These are phyloP conservation scores for Agrochola lychnidis DNA, from an alignment of 2,888 invertebrate species.

Conservation along the genomic window DNA sequence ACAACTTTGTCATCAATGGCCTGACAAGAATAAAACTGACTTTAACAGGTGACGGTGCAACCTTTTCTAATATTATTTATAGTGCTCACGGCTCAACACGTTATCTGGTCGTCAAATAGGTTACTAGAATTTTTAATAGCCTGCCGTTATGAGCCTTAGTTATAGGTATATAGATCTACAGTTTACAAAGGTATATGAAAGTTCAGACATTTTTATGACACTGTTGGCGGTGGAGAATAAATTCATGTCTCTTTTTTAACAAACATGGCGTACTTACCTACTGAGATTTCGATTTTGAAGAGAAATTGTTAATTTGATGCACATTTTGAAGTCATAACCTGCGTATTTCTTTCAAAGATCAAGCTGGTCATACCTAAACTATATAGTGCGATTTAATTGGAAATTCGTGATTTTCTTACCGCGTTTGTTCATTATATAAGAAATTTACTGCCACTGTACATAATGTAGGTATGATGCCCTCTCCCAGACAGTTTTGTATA, in stretches of 20 bases:
- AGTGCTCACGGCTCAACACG: conserved; percentile 35
- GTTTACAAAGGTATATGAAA: neutral
- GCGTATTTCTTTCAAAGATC: too few species aligned
- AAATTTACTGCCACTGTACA: neutral
- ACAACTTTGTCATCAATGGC: neutral
- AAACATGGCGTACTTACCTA: neutral
- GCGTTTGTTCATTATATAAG: neutral
- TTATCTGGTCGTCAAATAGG: conserved; percentile 15
- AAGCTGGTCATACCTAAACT: too few species aligned
- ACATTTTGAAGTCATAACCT: too few species aligned
- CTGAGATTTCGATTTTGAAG: neutral
- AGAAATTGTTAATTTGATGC: neutral
- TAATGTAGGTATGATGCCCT: neutral
- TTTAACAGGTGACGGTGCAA: conserved; percentile 26
- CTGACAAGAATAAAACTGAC: neutral
- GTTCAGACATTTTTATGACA: neutral
- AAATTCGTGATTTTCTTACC: neutral
- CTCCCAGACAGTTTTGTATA: too few species aligned
- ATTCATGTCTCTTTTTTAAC: too few species aligned
- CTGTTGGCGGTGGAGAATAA: neutral
- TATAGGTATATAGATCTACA: conserved; percentile 19
- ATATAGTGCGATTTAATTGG: too few species aligned
- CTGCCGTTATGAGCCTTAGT: neutral
- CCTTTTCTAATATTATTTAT: conserved; percentile 19
- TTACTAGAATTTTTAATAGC: conserved; percentile 6